Evolutionary conservation across 2,797 vertebrate species (phyloP), one percentile per base, ranked within the genome.

Genomic region (Dermochelys coriacea): DNA sequence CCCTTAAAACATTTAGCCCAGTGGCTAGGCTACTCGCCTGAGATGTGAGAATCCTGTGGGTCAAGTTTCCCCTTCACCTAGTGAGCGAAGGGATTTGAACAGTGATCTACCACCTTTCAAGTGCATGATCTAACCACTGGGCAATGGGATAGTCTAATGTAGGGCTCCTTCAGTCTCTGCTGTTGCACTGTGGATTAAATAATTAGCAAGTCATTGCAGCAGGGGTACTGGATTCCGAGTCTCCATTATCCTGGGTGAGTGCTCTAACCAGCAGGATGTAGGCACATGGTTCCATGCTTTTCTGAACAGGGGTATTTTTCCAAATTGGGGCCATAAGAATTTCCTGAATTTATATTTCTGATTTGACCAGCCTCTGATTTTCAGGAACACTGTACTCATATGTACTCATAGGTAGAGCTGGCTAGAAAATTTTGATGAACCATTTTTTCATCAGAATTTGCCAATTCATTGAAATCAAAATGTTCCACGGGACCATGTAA

Each of bases 401-500:
- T 90, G 88, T n/a, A 90, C 5, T 74, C 12, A 23, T n/a, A 37
- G 85, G 59, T 90, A 80, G 34, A 93, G 10, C 19, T 68, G 18
- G 37, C 10, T 23, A 88, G 25, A 37, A 34, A 85, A 86, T 61
- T 7, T 59, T 18, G 10, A 2, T 71, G 15, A 54, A 88, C 41
- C 12, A 71, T 57, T 16, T 27, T 14, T 47, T 94, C 41, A 18
- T 45, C 78, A 80, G 41, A 3, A 82, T 81, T 52, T 89, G 5
- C 11, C 80, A 47, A 84, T n/a, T 10, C 37, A 8, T 47, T 12
- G 82, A 86, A 91, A 87, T 12, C 8, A 41, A 79, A 87, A 93
- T 89, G 3, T 21, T 29, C 18, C n/a, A 47, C 2, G 2, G 37
- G 45, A 61, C 0, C 0, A 18, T 0, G 0, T 10, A 18, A 16